Base-by-base conservation (phyloP, 2,113 vertebrate species). In the Dascyllus trimaculatus region DNA sequence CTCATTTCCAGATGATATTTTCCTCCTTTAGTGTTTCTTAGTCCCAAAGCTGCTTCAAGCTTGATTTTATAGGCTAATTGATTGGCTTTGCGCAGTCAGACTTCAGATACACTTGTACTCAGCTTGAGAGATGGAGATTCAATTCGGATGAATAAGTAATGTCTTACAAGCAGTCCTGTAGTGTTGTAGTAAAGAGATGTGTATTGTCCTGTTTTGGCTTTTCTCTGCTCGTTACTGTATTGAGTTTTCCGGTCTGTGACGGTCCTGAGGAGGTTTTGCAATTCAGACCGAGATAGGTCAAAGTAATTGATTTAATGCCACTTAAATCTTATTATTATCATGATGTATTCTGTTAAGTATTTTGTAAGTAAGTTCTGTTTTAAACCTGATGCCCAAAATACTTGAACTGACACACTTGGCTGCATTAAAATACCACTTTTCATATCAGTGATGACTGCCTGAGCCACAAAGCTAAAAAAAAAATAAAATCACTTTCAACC, bases 71-170 rank as follows among this genome's bases (percentile, higher is more conserved):
- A 13, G 71, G 52, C 68, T 21, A 84, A 88, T 79, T 80, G 60
- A 87, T 85, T 82, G 63, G 66, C 25, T 78, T 70, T 81, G 75
- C 54, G 0, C 61, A 38, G 80, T 65, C 35, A 78, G 71, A 65
- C 62, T 74, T 79, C 75, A 72, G 68, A 65, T 29, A 32, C 57
- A 63, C 73, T 76, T 72, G 32, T 73, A 35, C 74, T 46, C 43
- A 58, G 64, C 76, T 77, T 70, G 60, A 67, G 65, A 66, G 73
- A 74, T 69, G 49, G 48, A 40, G 25, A 67, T 82, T 73, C 26
- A 4, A 72, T 86, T 77, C 2, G 46, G 72, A 71, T 82, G 62
- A 88, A 78, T 86, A 82, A 82, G 63, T 78, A 68, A 84, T 80
- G 68, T 40, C 45, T 38, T 79, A 64, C 51, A 80, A 80, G 74